Evolutionary conservation across 2,797 vertebrate species (phyloP).

Genomic region (Sarcoramphus papa): DNA sequence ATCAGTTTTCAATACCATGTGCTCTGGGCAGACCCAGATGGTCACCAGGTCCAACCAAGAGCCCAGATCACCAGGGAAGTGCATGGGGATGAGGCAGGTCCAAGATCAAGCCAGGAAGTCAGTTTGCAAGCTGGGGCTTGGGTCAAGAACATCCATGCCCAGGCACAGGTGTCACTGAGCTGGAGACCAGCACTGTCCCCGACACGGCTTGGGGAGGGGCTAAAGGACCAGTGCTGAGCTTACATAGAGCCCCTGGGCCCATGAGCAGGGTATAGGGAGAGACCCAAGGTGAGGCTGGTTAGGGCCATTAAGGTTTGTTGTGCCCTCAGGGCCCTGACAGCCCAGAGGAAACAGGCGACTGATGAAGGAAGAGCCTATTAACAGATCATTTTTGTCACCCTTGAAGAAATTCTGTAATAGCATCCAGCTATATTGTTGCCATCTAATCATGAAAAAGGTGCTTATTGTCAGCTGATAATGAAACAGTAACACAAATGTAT

Average conservation of each 20-base stretch:
- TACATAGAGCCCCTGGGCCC: not conserved
- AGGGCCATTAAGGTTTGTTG: not conserved
- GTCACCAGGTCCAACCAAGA: accelerated
- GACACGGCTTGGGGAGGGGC: accelerated
- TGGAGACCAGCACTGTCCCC: not conserved
- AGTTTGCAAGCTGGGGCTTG: not conserved
- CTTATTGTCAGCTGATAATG: not conserved
- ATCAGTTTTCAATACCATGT: not conserved
- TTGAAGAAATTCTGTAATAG: not conserved
- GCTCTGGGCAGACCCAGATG: not conserved
- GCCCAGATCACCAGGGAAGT: not conserved
- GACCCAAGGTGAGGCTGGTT: not conserved
- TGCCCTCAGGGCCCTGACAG: not conserved
- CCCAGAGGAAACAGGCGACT: not conserved
- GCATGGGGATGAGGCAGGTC: not conserved
- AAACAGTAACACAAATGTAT: not conserved
- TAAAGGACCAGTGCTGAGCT: not conserved
- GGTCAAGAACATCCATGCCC: not conserved
- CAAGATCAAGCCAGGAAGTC: not conserved
- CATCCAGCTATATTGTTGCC: not conserved
- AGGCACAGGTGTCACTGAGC: not conserved
- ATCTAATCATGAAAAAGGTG: not conserved
- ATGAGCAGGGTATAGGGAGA: not conserved
- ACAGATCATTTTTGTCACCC: not conserved
- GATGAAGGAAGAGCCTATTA: not conserved